Evolutionary conservation across 2,113 vertebrate genomes (phyloP).

Genomic region (Myxocyprinus asiaticus): DNA sequence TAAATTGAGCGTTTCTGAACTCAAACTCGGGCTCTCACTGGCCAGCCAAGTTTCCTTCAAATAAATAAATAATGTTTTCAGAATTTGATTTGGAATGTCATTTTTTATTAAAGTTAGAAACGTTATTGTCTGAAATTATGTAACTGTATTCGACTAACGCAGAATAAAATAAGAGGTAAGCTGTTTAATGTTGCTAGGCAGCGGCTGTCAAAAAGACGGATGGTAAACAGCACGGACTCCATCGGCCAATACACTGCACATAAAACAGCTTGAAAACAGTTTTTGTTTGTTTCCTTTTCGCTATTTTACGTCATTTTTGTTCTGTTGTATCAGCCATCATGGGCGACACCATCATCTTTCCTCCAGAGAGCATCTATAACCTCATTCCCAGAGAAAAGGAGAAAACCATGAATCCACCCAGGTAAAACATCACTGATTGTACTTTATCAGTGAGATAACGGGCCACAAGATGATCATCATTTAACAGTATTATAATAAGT

Average conservation of each 20-base stretch:
- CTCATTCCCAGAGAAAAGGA: constrained; percentile 70
- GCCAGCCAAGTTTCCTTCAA: no score
- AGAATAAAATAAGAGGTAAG: background rate
- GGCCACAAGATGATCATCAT: no score
- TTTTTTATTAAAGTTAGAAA: no score
- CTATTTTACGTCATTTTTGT: background rate
- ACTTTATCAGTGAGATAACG: no score
- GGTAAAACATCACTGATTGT: constrained; percentile 66
- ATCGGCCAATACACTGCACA: background rate
- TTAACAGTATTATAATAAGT: no score
- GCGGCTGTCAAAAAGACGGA: constrained; percentile 49
- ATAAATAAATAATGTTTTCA: no score
- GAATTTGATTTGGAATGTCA: no score
- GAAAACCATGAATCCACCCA: constrained; percentile 63
- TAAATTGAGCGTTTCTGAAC: no score
- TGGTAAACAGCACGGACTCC: constrained; percentile 53
- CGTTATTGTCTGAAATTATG: no score
- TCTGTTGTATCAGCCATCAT: constrained; percentile 49
- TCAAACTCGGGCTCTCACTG: no score
- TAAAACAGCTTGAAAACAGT: background rate
- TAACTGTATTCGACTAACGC: no score
- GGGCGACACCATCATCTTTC: constrained; percentile 51
- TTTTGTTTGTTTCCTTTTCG: background rate
- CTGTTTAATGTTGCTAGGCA: constrained; percentile 61
- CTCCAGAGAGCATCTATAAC: constrained; percentile 73